Evolutionary conservation across 2,888 invertebrate species (phyloP), one percentile per base, ranked within the genome.

Genomic region (Megaustenia siamemsis): DNA sequence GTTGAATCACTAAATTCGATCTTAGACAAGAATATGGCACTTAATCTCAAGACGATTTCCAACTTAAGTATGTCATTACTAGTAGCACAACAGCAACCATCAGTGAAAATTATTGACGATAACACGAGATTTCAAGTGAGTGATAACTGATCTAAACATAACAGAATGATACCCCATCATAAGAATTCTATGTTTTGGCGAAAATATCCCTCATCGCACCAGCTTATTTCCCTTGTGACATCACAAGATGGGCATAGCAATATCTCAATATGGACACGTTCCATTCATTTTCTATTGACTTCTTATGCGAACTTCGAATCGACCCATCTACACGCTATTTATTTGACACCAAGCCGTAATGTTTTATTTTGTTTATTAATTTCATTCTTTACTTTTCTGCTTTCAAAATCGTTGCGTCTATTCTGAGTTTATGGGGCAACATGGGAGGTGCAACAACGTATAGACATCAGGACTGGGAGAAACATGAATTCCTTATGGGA

Each of bases 271-370:
- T 21, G 15, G 73, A 73, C 73, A 49, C 6, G 32, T 73, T 73
- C 32, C 49, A 73, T 73, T 73, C 73, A 73, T 73, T 73, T 49
- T 73, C 49, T 73, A 8, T 73, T 8, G n/a, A n/a, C 73, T 73
- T 73, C 49, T 73, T 73, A 73, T 73, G 73, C 2, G 43, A 28
- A 2, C 15, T 18, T 12, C 49, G 73, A 49, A 32, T 49, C 45
- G 73, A 49, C 49, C 32, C 43, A 8, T 73, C 73, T 28, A 32
- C 49, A 15, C 73, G 24, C 6, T 45, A 35, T 49, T 73, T 71
- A 71, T 71, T 45, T 71, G 71, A 43, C 24, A 28, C 28, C 71
- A 8, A 12, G 43, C n/a, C 56, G 21, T 56, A 5, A n/a, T 15
- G n/a, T n/a, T 5, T 56, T 56, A n/a, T 56, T 56, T 56, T 24